Evolutionary conservation across 2,113 vertebrate species (phyloP).

Genomic region (Struthio camelus): DNA sequence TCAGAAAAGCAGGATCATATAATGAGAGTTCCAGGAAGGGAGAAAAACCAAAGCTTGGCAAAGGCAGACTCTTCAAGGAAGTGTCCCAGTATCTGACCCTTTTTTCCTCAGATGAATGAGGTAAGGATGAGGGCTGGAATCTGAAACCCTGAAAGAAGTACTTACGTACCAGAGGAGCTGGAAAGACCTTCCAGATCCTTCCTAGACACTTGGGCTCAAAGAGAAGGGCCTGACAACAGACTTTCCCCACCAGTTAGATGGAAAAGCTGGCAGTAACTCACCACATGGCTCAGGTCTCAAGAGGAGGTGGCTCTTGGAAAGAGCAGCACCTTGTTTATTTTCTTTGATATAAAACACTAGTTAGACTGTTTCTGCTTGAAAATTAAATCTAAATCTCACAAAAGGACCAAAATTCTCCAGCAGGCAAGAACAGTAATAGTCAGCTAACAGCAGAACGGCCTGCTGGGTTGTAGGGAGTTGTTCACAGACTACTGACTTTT

Average conservation of each 20-base stretch:
- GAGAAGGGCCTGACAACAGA: neutral
- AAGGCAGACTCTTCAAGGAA: constrained; percentile 47
- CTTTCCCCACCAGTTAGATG: neutral
- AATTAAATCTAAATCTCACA: neutral
- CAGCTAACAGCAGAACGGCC: neutral
- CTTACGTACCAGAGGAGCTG: neutral
- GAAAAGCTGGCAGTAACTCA: neutral
- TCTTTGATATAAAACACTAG: neutral
- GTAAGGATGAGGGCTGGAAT: neutral
- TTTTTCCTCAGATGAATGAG: neutral
- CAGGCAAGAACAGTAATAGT: neutral
- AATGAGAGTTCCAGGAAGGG: constrained; percentile 50
- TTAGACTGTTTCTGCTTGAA: neutral
- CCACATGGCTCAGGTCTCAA: neutral
- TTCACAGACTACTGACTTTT: neutral
- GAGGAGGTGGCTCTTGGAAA: neutral
- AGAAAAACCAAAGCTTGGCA: constrained; percentile 29
- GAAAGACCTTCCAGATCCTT: neutral
- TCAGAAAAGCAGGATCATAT: constrained; percentile 50
- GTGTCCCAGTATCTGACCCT: neutral
- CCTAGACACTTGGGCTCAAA: neutral
- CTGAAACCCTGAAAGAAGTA: constrained; percentile 9
- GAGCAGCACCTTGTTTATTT: neutral
- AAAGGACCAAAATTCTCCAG: neutral
- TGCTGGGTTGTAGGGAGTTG: accelerated